Percentiles rank a stretch among this genome's conserved stretches.
Evolutionary conservation across 2,888 invertebrate genomes (phyloP).

Genomic region (Drosophila pseudotakahashii): DNA sequence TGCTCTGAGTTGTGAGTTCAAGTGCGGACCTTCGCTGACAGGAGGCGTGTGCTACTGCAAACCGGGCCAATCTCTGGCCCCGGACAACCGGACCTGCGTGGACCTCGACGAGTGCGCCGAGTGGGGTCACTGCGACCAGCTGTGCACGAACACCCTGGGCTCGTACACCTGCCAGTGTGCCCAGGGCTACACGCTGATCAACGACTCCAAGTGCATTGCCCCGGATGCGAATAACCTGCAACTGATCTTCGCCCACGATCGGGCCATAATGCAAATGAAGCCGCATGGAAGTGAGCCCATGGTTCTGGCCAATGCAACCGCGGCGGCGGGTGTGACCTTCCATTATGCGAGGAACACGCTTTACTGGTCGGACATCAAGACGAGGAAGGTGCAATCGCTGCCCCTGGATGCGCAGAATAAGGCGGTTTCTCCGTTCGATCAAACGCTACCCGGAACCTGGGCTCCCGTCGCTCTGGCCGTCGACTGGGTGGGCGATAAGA

Average conservation of each 20-base stretch:
- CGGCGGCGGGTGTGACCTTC: constrained; percentile 94
- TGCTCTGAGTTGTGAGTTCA: constrained; percentile 94
- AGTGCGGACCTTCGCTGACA: constrained; percentile 94
- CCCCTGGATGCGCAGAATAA: constrained; percentile 85
- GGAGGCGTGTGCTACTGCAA: constrained; percentile 97
- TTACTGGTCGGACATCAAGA: constrained; percentile 96
- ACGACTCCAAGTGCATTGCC: constrained; percentile 88
- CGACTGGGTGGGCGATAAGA: constrained; percentile 98
- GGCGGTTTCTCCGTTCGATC: constrained; percentile 85
- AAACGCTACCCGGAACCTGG: constrained; percentile 93
- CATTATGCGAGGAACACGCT: constrained; percentile 91
- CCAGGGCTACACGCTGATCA: constrained; percentile 89
- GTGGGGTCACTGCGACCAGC: constrained; percentile 98
- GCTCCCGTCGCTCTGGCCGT: constrained; percentile 95
- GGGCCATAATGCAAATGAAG: constrained; percentile 89
- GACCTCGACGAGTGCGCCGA: constrained; percentile 96
- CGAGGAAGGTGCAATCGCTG: constrained; percentile 89
- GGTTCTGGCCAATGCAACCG: constrained; percentile 91
- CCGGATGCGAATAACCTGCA: constrained; percentile 86
- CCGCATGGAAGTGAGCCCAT: constrained; percentile 87
- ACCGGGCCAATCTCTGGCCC: constrained; percentile 91
- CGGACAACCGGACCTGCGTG: constrained; percentile 93
- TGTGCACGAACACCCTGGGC: constrained; percentile 94
- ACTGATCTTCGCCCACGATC: constrained; percentile 89
- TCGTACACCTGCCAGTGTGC: constrained; percentile 94